Evolutionary conservation across 2,113 vertebrate species (phyloP).

Genomic region (Phylloscopus trochilus): DNA sequence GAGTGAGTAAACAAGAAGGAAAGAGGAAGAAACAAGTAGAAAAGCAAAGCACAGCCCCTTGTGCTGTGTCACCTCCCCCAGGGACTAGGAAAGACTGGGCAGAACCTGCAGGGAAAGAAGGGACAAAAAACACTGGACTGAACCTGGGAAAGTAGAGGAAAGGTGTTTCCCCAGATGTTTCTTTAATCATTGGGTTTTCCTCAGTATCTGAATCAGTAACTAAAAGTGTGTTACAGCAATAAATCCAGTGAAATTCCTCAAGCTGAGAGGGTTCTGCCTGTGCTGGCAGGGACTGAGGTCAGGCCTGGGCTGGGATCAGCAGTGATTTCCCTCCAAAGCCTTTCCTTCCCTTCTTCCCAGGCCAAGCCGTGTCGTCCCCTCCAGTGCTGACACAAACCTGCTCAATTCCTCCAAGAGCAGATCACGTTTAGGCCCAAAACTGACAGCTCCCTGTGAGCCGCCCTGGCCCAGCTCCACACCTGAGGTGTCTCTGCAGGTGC

Average conservation of each 20-base stretch:
- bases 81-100: background rate
- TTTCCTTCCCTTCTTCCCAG: background rate
- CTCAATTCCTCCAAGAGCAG: background rate
- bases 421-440: background rate
- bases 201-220: background rate
- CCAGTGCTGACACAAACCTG: background rate
- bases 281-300: background rate
- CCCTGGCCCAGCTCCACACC: background rate
- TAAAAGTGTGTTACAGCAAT: background rate
- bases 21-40: background rate
- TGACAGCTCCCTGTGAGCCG: fast-evolving
- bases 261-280: background rate
- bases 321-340: background rate
- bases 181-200: background rate
- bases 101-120: background rate
- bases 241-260: background rate
- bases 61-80: background rate
- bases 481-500: background rate
- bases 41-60: background rate
- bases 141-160: background rate
- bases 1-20: background rate
- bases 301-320: background rate
- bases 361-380: background rate
- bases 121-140: background rate
- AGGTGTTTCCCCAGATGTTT: background rate